Evolutionary conservation across 2,113 vertebrate species (phyloP).

Genomic region (Salvelinus fontinalis): DNA sequence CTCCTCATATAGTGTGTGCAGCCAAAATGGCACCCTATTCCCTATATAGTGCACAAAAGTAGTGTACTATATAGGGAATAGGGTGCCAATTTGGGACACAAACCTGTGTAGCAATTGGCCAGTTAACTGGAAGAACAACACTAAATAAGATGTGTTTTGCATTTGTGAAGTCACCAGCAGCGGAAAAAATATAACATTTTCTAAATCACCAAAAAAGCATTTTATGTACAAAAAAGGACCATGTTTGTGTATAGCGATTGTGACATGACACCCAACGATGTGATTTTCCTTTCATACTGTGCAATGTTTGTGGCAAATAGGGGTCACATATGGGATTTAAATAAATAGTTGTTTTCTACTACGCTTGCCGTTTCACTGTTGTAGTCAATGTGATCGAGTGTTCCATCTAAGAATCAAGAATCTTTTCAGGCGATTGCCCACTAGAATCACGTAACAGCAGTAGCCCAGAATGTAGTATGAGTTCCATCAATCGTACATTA

Average conservation of each 20-base stretch:
- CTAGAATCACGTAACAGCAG: not conserved
- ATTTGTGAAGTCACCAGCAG: constrained; percentile 46
- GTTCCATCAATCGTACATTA: not conserved
- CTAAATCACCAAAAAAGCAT: constrained; percentile 65
- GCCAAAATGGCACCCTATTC: too few relatives aligned
- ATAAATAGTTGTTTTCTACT: constrained; percentile 82
- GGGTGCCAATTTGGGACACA: too few relatives aligned
- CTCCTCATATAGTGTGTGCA: constrained; percentile 39
- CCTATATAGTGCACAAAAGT: too few relatives aligned
- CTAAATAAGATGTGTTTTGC: constrained; percentile 66
- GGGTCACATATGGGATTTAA: constrained; percentile 77
- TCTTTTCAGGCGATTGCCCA: not conserved
- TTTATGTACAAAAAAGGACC: constrained; percentile 70
- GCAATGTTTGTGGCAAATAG: constrained; percentile 84
- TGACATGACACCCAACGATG: constrained; percentile 94
- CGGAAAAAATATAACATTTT: constrained; percentile 43
- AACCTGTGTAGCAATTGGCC: constrained; percentile 59
- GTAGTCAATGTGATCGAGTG: too few relatives aligned
- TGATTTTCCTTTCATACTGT: constrained; percentile 98
- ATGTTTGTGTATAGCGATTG: constrained; percentile 78
- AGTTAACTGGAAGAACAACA: constrained; percentile 75
- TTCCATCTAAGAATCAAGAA: not conserved
- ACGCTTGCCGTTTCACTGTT: constrained; percentile 15
- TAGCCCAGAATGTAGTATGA: not conserved
- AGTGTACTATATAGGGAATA: too few relatives aligned